phyloP scores from a whole-genome alignment of 2,797 vertebrate genomes.

The Podarcis siculus region DNA sequence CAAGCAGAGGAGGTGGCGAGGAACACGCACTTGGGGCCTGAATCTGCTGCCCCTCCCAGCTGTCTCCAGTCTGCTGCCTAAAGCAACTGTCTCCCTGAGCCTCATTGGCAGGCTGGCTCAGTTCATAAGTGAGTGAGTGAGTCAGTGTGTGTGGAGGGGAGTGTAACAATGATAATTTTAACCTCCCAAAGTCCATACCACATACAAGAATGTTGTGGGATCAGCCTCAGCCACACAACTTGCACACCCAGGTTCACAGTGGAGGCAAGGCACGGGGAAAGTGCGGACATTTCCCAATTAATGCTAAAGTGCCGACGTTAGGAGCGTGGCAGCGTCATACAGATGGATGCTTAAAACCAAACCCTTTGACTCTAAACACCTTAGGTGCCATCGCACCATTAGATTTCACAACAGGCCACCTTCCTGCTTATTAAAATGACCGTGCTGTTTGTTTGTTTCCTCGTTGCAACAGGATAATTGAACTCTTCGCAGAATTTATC shows the following conservation, averaged over 20 bases:
- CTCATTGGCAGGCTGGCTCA: too few relatives aligned
- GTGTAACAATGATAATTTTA: background rate
- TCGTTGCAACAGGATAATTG: conserved; percentile 11
- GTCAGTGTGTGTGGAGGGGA: too few relatives aligned
- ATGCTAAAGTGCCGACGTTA: background rate
- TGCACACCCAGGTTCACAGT: background rate
- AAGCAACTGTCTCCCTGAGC: too few relatives aligned
- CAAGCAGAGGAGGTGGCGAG: background rate
- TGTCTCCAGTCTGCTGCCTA: too few relatives aligned
- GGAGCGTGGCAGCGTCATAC: background rate
- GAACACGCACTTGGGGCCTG: too few relatives aligned
- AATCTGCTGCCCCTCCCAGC: too few relatives aligned
- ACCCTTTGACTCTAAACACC: background rate
- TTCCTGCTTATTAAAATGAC: background rate
- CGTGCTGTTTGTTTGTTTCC: conserved; percentile 3
- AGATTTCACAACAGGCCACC: background rate
- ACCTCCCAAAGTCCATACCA: background rate
- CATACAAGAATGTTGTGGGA: background rate
- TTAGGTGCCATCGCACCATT: background rate
- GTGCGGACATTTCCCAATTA: background rate
- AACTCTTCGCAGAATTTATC: background rate
- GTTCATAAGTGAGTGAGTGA: too few relatives aligned
- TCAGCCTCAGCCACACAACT: background rate
- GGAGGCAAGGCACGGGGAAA: background rate
- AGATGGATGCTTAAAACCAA: background rate